Conservation (phyloP, 2,797 vertebrate species). For the Ambastaia sidthimunki region DNA sequence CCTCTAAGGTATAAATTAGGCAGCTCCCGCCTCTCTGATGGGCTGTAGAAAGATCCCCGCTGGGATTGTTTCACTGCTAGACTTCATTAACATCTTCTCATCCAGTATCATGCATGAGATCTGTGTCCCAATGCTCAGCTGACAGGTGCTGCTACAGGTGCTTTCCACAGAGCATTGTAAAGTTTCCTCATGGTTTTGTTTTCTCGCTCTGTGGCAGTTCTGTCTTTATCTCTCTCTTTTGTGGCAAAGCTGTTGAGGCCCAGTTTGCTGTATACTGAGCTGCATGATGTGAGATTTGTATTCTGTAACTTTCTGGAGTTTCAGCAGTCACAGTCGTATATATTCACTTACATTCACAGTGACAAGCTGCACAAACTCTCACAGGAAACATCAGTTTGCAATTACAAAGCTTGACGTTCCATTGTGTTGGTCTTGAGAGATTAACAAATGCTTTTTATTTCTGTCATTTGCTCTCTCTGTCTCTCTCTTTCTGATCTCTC, state of each 20-base stretch:
- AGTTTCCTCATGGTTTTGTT: background rate
- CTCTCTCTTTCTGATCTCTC: too few relatives aligned
- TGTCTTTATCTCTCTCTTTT: background rate
- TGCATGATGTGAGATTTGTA: background rate
- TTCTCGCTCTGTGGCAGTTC: constrained; percentile 1
- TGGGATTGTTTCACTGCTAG: constrained; percentile 32
- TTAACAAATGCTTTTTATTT: constrained; percentile 47
- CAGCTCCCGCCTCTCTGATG: constrained; percentile 45
- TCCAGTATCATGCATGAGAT: constrained; percentile 18
- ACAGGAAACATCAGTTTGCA: constrained; percentile 47
- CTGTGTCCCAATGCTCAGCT: background rate
- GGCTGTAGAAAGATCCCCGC: constrained; percentile 28
- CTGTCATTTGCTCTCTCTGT: background rate
- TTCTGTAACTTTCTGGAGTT: background rate
- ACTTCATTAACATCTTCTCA: constrained; percentile 45
- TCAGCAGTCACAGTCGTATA: constrained; percentile 14
- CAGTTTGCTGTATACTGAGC: background rate
- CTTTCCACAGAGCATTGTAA: background rate
- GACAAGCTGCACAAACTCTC: constrained; percentile 1
- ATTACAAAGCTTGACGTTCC: constrained; percentile 57
- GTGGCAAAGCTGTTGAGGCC: background rate
- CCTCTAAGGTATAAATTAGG: constrained; percentile 74
- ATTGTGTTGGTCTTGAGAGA: constrained; percentile 49
- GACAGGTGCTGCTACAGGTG: constrained; percentile 13
- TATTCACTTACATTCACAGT: constrained; percentile 5